phyloP scores from a whole-genome alignment of 1,140 invertebrate species.

The Daktulosphaira vitifoliae region DNA sequence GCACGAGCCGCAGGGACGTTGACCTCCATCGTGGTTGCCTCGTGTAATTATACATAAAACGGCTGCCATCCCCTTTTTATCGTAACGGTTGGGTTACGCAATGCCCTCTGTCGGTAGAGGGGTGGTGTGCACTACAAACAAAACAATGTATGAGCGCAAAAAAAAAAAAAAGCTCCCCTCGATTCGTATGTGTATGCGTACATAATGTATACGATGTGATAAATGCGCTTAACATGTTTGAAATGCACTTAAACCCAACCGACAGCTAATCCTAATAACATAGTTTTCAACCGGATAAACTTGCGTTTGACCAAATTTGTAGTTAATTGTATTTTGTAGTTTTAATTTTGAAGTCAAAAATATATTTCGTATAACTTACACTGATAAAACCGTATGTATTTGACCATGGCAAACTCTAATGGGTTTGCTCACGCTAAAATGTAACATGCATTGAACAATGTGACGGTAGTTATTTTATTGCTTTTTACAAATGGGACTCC shows the following conservation, averaged over 20 bases:
- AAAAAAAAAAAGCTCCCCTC: constrained; percentile 29
- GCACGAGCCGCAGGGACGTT: constrained; percentile 32
- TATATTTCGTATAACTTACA: too few species aligned
- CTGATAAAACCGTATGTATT: too few species aligned
- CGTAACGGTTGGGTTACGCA: constrained; percentile 31
- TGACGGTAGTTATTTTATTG: too few species aligned
- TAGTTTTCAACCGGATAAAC: too few species aligned
- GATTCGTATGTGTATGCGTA: constrained; percentile 17
- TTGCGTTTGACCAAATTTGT: too few species aligned
- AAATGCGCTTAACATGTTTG: constrained; percentile 9
- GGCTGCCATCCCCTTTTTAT: constrained; percentile 19
- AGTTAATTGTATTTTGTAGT: too few species aligned
- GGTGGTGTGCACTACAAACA: background rate
- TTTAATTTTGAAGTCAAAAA: too few species aligned
- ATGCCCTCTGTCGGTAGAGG: background rate
- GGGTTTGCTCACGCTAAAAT: too few species aligned
- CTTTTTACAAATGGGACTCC: too few species aligned
- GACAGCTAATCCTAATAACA: too few species aligned
- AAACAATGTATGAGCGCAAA: constrained; percentile 1
- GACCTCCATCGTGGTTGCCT: constrained; percentile 12
- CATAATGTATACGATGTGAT: constrained; percentile 16
- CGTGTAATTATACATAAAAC: constrained; percentile 27
- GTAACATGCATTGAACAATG: too few species aligned
- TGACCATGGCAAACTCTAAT: too few species aligned
- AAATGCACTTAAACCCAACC: constrained; percentile 10